phyloP scores from a whole-genome alignment of 2,113 vertebrate species.

The Polyodon spathula region DNA sequence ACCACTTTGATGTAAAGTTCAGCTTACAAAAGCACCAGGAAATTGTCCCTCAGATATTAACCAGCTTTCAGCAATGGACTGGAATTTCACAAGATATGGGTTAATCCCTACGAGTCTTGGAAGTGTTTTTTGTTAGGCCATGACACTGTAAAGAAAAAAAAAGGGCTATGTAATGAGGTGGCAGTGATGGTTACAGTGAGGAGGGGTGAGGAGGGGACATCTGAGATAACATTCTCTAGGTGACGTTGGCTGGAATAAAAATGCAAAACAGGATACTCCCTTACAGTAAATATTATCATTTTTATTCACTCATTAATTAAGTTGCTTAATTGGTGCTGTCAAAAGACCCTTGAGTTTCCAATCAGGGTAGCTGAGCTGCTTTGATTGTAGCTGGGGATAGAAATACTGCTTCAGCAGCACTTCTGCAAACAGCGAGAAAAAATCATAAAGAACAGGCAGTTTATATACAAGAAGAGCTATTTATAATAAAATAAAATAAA shows the following conservation, averaged over 20 bases:
- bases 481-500: not conserved
- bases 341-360: constrained; percentile 70
- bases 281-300: constrained; percentile 81
- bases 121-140: constrained; percentile 20
- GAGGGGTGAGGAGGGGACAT: not conserved
- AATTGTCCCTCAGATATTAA: constrained; percentile 43
- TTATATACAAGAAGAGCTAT: constrained; percentile 3
- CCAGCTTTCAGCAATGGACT: constrained; percentile 25
- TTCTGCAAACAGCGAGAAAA: constrained; percentile 12
- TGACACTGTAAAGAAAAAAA: constrained; percentile 9
- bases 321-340: constrained; percentile 79
- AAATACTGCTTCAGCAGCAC: not conserved
- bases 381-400: constrained; percentile 39
- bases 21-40: constrained; percentile 56
- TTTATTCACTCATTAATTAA: constrained; percentile 77
- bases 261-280: constrained; percentile 68
- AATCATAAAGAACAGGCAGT: constrained; percentile 13
- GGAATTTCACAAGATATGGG: constrained; percentile 26
- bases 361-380: constrained; percentile 46
- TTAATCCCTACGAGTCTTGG: constrained; percentile 31
- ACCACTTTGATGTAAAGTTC: constrained; percentile 75
- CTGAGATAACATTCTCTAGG: not conserved
- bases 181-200: constrained; percentile 10
- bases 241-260: constrained; percentile 50
- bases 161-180: not conserved